Conservation (phyloP, 2,113 vertebrate species). For the Oxyura jamaicensis region DNA sequence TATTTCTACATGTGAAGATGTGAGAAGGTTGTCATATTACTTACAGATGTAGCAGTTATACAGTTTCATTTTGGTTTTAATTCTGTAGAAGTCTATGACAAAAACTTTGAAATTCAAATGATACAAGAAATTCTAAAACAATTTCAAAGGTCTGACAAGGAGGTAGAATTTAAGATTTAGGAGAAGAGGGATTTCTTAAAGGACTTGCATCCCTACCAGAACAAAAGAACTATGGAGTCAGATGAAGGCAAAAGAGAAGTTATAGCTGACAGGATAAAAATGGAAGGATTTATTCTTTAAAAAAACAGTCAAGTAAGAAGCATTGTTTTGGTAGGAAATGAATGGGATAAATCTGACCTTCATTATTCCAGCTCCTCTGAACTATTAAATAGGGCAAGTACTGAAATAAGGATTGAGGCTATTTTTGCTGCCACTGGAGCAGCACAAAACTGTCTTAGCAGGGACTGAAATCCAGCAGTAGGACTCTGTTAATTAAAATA, state of each 20-base stretch:
- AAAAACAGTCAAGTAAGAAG: constrained; percentile 32
- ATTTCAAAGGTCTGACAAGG: background rate
- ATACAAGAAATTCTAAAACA: background rate
- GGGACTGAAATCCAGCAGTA: background rate
- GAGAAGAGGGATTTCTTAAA: background rate
- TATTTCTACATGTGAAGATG: background rate
- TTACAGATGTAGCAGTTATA: background rate
- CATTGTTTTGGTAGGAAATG: constrained; percentile 19
- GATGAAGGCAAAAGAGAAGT: constrained; percentile 8
- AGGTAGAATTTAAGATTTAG: background rate
- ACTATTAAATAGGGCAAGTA: constrained; percentile 23
- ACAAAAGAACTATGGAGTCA: background rate
- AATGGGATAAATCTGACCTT: constrained; percentile 34
- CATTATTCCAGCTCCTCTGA: background rate
- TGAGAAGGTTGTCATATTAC: background rate
- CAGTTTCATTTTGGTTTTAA: background rate
- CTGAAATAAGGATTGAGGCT: constrained; percentile 33
- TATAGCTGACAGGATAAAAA: background rate
- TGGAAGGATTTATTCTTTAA: background rate
- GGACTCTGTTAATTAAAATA: constrained; percentile 56
- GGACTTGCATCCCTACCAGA: background rate
- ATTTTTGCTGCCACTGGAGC: constrained; percentile 38
- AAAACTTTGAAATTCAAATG: background rate
- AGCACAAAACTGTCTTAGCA: constrained; percentile 12
- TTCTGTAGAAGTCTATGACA: background rate